Base-by-base conservation (phyloP, 2,888 invertebrate genomes). In the Agrochola circellaris region DNA sequence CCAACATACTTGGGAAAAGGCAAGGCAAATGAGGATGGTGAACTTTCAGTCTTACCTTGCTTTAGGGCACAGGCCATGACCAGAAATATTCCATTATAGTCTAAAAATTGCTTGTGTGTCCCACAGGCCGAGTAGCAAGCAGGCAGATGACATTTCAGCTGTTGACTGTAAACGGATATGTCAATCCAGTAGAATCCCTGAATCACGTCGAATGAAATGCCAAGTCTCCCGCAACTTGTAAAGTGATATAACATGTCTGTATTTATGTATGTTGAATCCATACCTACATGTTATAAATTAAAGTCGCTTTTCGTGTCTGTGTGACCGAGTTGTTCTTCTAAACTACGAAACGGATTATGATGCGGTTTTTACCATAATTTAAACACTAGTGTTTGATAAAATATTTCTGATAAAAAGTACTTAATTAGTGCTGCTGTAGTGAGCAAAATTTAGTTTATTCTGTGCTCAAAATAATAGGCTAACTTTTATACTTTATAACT, bases 401-500 rank as follows among this genome's bases (percentile, higher is more conserved):
- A 48, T 58, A 58, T 58, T 56, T 58, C 15, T 26, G 8, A 58
- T 8, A 58, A 26, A 58, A 15, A 58, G 26, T 58, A 58, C 26
- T 26, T 58, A n/a, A 56, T 13, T 2, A 58, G 15, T 15, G 1
- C 6, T 7, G 17, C 34, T 23, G 61, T n/a, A 15, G 23, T 15
- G 3, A 26, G 34, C 48, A 26, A 20, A 34, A 26, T 15, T 68
- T 6, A 20, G 65, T 26, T 17, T 9, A 26, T 45, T 34, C 9
- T 34, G 15, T 30, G 7, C 23, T 11, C 1, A 45, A 26, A 66
- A 38, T 45, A 48, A 64, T 23, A 45, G n/a, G 23, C n/a, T 15
- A 54, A 60, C 56, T 66, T 77, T 70, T 5, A 20, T 30, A 62
- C 5, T 54, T 79, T 64, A 8, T n/a, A 34, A 64, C 11, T 56